phyloP scores from a whole-genome alignment of 2,113 vertebrate genomes.

The Chloebia gouldiae region DNA sequence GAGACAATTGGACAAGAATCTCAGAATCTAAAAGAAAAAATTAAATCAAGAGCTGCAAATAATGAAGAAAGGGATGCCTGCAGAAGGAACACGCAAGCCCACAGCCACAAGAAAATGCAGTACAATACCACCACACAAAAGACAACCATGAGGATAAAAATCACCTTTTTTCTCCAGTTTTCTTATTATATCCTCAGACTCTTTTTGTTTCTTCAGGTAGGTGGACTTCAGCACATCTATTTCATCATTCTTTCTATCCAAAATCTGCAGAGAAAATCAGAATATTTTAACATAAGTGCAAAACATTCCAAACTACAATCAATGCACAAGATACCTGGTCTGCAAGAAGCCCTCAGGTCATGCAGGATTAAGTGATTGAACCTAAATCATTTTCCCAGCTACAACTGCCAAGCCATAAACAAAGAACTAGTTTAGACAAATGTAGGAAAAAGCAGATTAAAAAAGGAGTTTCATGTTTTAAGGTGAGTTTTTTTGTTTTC shows the following conservation, averaged over 20 bases:
- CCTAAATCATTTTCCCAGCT: neutral
- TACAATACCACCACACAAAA: neutral
- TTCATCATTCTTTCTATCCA: conserved; percentile 92
- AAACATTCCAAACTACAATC: neutral
- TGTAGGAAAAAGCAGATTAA: neutral
- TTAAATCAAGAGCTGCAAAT: neutral
- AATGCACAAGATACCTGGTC: neutral
- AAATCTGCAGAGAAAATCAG: conserved; percentile 79
- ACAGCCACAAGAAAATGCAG: neutral
- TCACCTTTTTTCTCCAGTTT: conserved; percentile 95
- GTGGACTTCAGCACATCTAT: conserved; percentile 86
- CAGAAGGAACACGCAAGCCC: fast-evolving
- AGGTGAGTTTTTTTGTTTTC: neutral
- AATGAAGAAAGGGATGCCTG: neutral
- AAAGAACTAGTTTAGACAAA: neutral
- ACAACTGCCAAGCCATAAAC: neutral
- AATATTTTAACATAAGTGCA: neutral
- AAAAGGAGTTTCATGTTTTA: neutral
- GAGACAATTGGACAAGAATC: neutral
- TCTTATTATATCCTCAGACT: conserved; percentile 82
- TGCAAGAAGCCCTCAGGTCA: neutral
- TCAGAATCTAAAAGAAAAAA: neutral
- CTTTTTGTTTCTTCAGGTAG: conserved; percentile 83
- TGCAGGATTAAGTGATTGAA: neutral
- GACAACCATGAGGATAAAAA: neutral